Evolutionary conservation across 2,113 vertebrate species (phyloP).

Genomic region (Pseudorasbora parva): DNA sequence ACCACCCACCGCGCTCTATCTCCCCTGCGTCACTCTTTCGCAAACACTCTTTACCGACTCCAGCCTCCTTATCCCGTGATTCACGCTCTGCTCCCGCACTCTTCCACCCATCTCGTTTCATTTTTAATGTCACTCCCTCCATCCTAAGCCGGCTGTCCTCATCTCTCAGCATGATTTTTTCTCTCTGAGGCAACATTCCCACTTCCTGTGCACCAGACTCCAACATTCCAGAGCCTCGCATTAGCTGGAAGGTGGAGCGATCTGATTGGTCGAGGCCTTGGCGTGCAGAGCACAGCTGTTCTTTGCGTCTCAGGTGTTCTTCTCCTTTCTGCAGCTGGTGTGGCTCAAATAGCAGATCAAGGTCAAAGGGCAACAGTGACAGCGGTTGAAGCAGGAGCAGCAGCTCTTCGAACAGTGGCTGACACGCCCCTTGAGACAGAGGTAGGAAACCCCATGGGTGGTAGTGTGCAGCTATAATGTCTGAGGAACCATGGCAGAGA

Average conservation of each 20-base stretch:
- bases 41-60: constrained; percentile 12
- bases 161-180: constrained; percentile 60
- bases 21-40: constrained; percentile 22
- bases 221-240: constrained; percentile 77
- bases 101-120: constrained; percentile 5
- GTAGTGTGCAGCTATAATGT: constrained; percentile 89
- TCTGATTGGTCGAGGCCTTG: constrained; percentile 83
- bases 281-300: constrained; percentile 85
- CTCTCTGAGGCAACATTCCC: constrained; percentile 44
- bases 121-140: constrained; percentile 52
- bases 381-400: constrained; percentile 94
- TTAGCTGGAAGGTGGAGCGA: constrained; percentile 92
- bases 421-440: constrained; percentile 85
- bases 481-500: constrained; percentile 67
- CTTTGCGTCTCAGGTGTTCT: constrained; percentile 89
- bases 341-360: constrained; percentile 92
- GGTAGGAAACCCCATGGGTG: constrained; percentile 89
- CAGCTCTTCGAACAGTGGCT: constrained; percentile 88
- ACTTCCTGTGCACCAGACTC: constrained; percentile 64
- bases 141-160: constrained; percentile 67
- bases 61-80: constrained; percentile 14
- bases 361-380: constrained; percentile 92
- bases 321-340: constrained; percentile 86
- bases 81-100: not conserved
- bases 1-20: constrained; percentile 54